Conservation (phyloP, 2,888 invertebrate species). For the Drosophila kanekoi region DNA sequence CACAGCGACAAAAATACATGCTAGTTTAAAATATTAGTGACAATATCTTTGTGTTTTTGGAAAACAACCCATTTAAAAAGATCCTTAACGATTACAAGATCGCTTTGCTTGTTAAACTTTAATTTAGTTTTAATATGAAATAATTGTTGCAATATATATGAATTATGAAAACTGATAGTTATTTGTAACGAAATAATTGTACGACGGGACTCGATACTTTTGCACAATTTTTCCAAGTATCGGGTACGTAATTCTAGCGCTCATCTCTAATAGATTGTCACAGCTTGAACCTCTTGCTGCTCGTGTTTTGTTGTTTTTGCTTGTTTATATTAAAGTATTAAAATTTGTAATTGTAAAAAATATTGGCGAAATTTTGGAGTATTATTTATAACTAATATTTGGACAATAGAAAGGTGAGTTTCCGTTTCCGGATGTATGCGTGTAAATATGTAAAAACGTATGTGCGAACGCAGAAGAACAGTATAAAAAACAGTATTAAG, state of each 20-base stretch:
- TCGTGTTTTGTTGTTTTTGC: slow-evolving; percentile 68
- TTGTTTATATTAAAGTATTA: slow-evolving; percentile 57
- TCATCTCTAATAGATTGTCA: slow-evolving; percentile 26
- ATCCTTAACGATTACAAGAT: not conserved
- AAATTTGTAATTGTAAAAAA: slow-evolving; percentile 24
- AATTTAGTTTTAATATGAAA: not conserved
- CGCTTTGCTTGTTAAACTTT: not conserved
- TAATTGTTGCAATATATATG: not conserved
- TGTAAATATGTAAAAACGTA: not conserved
- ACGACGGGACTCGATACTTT: not conserved
- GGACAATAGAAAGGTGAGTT: slow-evolving; percentile 55
- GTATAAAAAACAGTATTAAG: slow-evolving; percentile 4
- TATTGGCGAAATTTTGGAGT: slow-evolving; percentile 9
- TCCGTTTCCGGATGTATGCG: not conserved
- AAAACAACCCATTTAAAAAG: not conserved
- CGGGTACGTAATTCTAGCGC: not conserved
- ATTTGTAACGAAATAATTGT: slow-evolving; percentile 2
- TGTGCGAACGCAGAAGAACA: slow-evolving; percentile 9
- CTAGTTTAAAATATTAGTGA: slow-evolving; percentile 3
- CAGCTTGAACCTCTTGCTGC: slow-evolving; percentile 46
- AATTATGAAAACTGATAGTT: not conserved
- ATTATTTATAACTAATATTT: slow-evolving; percentile 12
- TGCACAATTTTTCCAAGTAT: not conserved
- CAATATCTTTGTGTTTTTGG: not conserved
- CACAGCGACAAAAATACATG: slow-evolving; percentile 5